Conservation (phyloP, 37 sponge, comb jelly and placozoan genomes). For the Haliclona indistincta region DNA sequence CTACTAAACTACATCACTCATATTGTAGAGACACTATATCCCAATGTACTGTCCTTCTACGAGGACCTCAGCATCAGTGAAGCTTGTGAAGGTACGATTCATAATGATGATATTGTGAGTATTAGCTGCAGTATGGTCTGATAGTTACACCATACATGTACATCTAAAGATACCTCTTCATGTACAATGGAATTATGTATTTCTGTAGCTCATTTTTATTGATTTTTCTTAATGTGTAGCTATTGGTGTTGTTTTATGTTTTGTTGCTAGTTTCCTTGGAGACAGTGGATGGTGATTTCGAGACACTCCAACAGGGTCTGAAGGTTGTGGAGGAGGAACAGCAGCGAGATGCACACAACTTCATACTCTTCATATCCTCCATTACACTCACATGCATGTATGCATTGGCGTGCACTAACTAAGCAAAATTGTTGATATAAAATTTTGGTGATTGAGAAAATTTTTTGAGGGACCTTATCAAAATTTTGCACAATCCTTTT, state of each 20-base stretch:
- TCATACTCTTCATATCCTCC: slow-evolving; percentile 86
- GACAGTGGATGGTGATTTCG: slow-evolving; percentile 59
- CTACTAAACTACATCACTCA: slow-evolving; percentile 72
- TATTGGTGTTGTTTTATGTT: neutral
- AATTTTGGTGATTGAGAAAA: too few relatives aligned
- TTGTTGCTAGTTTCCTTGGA: slow-evolving; percentile 81
- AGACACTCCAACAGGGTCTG: slow-evolving; percentile 56
- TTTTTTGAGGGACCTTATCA: too few relatives aligned
- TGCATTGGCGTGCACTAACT: neutral
- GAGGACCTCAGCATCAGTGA: slow-evolving; percentile 62
- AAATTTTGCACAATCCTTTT: too few relatives aligned
- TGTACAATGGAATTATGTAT: neutral
- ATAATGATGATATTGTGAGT: too few relatives aligned
- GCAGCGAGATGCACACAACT: slow-evolving; percentile 69
- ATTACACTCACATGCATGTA: neutral
- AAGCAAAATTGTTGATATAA: too few relatives aligned
- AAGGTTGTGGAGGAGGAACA: slow-evolving; percentile 43
- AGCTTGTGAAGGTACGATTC: slow-evolving; percentile 57
- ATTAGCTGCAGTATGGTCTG: too few relatives aligned
- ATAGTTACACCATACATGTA: too few relatives aligned
- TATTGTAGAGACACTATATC: slow-evolving; percentile 73
- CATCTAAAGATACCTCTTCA: neutral
- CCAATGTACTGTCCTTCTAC: slow-evolving; percentile 67
- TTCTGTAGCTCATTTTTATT: neutral
- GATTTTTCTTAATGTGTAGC: neutral